Evolutionary conservation across 2,113 vertebrate species (phyloP).

Genomic region (Willisornis vidua): DNA sequence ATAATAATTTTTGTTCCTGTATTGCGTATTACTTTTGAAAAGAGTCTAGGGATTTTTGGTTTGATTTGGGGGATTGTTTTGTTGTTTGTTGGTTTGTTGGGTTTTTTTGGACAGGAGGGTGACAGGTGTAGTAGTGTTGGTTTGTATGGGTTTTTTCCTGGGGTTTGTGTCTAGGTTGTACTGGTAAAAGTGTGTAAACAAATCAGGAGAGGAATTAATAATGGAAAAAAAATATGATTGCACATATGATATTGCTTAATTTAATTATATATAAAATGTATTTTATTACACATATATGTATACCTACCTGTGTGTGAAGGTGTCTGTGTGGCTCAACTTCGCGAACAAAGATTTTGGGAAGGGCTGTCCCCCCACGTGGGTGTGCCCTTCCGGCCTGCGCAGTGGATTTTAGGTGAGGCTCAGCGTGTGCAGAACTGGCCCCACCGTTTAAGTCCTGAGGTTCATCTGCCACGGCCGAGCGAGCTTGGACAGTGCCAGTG

Average conservation of each 20-base stretch:
- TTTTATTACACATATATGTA: not conserved
- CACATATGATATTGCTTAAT: not conserved
- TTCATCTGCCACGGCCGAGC: too few relatives aligned
- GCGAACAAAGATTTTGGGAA: too few relatives aligned
- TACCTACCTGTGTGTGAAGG: too few relatives aligned
- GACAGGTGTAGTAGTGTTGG: fast-evolving
- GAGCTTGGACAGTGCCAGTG: too few relatives aligned
- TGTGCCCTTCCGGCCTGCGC: too few relatives aligned
- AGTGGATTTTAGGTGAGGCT: too few relatives aligned
- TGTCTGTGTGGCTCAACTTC: too few relatives aligned
- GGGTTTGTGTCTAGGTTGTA: not conserved
- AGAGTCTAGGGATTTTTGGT: fast-evolving
- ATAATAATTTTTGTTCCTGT: not conserved
- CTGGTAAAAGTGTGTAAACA: not conserved
- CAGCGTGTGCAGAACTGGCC: too few relatives aligned
- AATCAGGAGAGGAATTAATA: not conserved
- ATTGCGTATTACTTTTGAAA: not conserved
- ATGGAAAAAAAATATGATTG: not conserved
- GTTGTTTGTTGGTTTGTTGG: too few relatives aligned
- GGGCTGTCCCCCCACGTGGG: too few relatives aligned
- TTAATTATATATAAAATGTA: not conserved
- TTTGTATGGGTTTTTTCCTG: not conserved
- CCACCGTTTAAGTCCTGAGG: too few relatives aligned
- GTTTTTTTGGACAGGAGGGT: fast-evolving
- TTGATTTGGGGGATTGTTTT: not conserved